Conservation (phyloP, 35 echinoderm and acorn worm species). For the Eucidaris tribuloides region DNA sequence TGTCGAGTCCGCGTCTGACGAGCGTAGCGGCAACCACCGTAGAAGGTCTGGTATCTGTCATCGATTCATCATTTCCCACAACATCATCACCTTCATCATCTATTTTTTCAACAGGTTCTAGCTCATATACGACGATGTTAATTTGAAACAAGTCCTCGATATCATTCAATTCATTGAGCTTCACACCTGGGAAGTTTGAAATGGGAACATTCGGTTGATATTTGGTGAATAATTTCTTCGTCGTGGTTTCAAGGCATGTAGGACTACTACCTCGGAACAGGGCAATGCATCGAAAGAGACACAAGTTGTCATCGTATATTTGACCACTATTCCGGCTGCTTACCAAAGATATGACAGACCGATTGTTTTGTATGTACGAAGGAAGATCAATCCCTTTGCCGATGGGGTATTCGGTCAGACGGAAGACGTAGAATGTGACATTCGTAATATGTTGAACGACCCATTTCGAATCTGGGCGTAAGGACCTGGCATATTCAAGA, state of each 20-base stretch:
- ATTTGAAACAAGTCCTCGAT: neutral
- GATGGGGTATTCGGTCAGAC: neutral
- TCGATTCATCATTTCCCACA: no score
- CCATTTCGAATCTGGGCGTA: neutral
- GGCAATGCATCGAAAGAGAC: constrained; percentile 35
- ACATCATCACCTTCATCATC: no score
- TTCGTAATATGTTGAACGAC: neutral
- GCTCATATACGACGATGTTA: neutral
- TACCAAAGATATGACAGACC: neutral
- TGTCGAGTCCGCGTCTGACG: no score
- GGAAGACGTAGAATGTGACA: neutral
- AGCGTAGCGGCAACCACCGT: no score
- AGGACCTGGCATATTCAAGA: neutral
- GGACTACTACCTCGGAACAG: neutral
- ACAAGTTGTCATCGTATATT: constrained; percentile 15
- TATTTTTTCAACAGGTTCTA: no score
- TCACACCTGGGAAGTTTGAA: neutral
- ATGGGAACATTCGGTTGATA: neutral
- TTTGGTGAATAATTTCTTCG: neutral
- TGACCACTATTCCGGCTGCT: constrained; percentile 3
- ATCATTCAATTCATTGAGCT: neutral
- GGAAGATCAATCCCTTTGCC: neutral
- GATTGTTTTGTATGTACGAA: neutral
- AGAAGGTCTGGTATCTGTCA: no score
- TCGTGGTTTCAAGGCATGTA: neutral